Percentiles rank a stretch among this genome's conserved stretches.
phyloP scores from a whole-genome alignment of 2,113 vertebrate genomes.

The Myanophis thanlyinensis region DNA sequence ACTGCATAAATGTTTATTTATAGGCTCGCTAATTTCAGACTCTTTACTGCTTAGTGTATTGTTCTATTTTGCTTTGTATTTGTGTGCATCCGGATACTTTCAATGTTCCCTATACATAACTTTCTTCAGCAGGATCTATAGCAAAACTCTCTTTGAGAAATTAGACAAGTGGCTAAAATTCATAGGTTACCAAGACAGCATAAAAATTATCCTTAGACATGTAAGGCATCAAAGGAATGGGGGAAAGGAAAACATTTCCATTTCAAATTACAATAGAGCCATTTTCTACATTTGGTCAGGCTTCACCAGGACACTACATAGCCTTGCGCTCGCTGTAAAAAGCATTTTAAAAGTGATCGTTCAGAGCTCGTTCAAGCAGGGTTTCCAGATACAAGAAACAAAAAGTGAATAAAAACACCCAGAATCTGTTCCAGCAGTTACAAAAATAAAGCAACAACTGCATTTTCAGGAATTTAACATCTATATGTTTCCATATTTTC shows the following conservation, averaged over 20 bases:
- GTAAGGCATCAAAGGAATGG: not conserved
- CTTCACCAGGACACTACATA: not conserved
- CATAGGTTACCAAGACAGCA: not conserved
- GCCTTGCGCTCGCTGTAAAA: not conserved
- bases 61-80: not conserved
- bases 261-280: not conserved
- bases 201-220: not conserved
- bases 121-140: not conserved
- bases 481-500: not conserved
- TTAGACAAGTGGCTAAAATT: not conserved
- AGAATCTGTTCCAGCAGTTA: not conserved
- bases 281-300: not conserved
- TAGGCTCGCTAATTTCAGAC: conserved; percentile 25
- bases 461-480: not conserved
- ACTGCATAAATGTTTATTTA: conserved; percentile 40
- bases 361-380: not conserved
- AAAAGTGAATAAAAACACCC: not conserved
- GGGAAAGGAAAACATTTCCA: not conserved
- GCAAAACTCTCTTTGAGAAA: not conserved
- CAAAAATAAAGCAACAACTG: not conserved
- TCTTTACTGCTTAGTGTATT: conserved; percentile 2
- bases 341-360: not conserved
- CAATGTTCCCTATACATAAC: not conserved
- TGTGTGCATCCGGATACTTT: not conserved
- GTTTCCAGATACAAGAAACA: not conserved